Conservation (phyloP, 1,140 invertebrate genomes). For the Calycopis cecrops region DNA sequence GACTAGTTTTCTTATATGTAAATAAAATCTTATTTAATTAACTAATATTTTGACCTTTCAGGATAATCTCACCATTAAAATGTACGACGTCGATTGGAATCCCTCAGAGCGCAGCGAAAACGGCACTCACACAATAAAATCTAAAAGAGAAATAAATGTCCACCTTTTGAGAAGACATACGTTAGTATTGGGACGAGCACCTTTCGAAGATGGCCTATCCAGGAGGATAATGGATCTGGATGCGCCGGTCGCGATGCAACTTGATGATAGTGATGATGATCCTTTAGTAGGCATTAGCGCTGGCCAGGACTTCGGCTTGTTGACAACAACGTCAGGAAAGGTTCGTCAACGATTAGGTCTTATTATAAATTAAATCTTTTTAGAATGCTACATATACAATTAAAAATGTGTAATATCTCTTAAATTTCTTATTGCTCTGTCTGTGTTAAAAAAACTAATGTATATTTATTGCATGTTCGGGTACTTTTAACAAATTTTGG, state of each 20-base stretch:
- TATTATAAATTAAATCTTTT: neutral
- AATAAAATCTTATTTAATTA: neutral
- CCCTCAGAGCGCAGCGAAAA: conserved; percentile 28
- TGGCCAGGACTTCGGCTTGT: conserved; percentile 90
- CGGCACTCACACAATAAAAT: conserved; percentile 56
- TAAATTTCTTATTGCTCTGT: no score
- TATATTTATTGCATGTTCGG: no score
- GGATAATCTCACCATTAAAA: conserved; percentile 89
- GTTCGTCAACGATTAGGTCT: conserved; percentile 26
- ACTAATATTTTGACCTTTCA: conserved; percentile 45
- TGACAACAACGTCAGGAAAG: conserved; percentile 87
- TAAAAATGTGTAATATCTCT: no score
- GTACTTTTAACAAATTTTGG: no score
- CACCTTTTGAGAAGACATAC: conserved; percentile 80
- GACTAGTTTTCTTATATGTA: no score
- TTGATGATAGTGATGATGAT: conserved; percentile 62
- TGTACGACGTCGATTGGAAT: conserved; percentile 80
- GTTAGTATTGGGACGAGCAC: conserved; percentile 83
- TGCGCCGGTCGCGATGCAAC: conserved; percentile 48
- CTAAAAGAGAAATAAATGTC: conserved; percentile 68
- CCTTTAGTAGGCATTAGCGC: conserved; percentile 66
- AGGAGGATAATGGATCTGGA: conserved; percentile 48
- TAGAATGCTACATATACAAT: neutral
- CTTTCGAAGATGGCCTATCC: conserved; percentile 80
- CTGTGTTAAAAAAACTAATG: no score